Percentiles rank a stretch among this genome's conserved stretches.
These are phyloP conservation scores for Aphidius colemani DNA, from an alignment of 2,888 invertebrate species.

Conservation along the genomic window DNA sequence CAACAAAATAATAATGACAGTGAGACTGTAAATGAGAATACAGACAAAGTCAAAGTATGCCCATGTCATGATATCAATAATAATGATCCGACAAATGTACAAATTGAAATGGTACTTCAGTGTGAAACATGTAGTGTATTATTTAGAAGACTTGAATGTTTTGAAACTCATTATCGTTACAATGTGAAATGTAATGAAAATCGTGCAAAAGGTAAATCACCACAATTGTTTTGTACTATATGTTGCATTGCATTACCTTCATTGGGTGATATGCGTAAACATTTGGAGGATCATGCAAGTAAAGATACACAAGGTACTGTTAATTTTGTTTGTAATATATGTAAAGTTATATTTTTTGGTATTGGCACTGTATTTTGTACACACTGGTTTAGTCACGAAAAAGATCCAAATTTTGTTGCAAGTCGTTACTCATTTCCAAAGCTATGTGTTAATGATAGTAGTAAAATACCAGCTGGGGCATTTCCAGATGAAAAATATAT, in stretches of 20 bases:
- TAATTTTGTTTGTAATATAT: slow-evolving; percentile 50
- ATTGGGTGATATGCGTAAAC: slow-evolving; percentile 43
- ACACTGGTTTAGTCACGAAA: slow-evolving; percentile 50
- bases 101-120: slow-evolving; percentile 50
- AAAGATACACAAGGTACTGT: slow-evolving; percentile 38
- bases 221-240: slow-evolving; percentile 46
- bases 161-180: slow-evolving; percentile 47
- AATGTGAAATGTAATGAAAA: slow-evolving; percentile 35
- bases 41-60: background rate
- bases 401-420: slow-evolving; percentile 44
- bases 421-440: slow-evolving; percentile 49
- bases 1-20: background rate
- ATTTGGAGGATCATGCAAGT: slow-evolving; percentile 44
- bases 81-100: slow-evolving; percentile 31
- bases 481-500: slow-evolving; percentile 40
- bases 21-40: background rate
- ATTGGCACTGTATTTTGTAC: slow-evolving; percentile 45
- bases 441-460: slow-evolving; percentile 37
- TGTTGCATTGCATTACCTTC: slow-evolving; percentile 42
- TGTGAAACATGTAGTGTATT: slow-evolving; percentile 47
- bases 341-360: slow-evolving; percentile 50
- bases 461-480: slow-evolving; percentile 29
- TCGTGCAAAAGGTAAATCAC: slow-evolving; percentile 35
- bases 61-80: background rate
- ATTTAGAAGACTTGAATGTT: slow-evolving; percentile 49